Base-by-base conservation (phyloP, 2,888 invertebrate species). In the Onchidella celtica region DNA sequence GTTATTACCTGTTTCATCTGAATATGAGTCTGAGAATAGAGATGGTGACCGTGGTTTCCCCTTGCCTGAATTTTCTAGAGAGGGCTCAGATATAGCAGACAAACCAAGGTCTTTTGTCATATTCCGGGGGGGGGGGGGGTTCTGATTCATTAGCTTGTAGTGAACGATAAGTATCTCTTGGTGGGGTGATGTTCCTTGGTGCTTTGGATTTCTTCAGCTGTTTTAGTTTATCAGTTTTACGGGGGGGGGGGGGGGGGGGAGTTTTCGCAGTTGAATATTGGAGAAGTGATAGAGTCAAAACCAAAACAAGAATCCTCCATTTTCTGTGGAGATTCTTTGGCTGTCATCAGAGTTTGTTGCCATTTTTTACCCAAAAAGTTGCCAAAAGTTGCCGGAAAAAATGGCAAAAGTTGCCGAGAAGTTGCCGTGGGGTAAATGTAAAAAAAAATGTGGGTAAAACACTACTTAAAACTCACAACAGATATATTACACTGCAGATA, bases 1-100 rank as follows among this genome's bases (percentile, higher is more conserved):
- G n/a, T n/a, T n/a, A 21, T 47, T 63, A 79, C 79, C 79, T 79
- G 79, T 29, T 17, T 63, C 72, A 11, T 32, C 79, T 36, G 79
- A 79, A 55, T 63, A 72, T 14, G 68, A 29, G n/a, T 79, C 79
- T 47, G 70, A 70, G 29, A 72, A 79, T 0, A 79, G 65, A 32
- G 63, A 40, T 24, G 79, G 72, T 4, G 79, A 72, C n/a, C 47
- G 17, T n/a, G 63, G 65, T 32, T 70, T 27, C 21, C 9, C 9
- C 24, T 47, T 70, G 14, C 24, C 27, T 17, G 68, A 11, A 77
- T 36, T 76, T 32, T 70, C 72, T 40, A 24, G 79, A 21, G 63
- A 72, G 14, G 21, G 47, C 21, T 78, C 78, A 57, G 69, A 69
- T 24, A 61, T 69, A n/a, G n/a, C n/a, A n/a, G n/a, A n/a, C 38